Evolutionary conservation across 1,140 invertebrate genomes (phyloP), one percentile per base, ranked within the genome.

Genomic region (Eubasilissa regina): DNA sequence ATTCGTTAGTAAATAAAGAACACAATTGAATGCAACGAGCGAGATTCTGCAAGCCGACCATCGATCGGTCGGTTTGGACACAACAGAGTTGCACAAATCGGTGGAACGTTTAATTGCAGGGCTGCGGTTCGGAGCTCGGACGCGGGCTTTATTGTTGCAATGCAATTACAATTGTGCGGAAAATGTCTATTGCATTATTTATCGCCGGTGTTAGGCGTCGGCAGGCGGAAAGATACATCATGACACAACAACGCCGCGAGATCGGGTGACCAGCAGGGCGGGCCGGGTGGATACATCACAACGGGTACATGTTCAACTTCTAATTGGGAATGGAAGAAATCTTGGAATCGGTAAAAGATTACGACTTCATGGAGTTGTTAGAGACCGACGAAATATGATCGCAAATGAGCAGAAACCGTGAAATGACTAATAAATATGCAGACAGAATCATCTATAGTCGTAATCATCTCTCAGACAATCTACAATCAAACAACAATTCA

Each of bases 161-260:
- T 78, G 76, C 76, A 78, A 81, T 81, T 81, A 78, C 80, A 66
- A 56, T 66, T 55, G 75, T 78, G 58, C 55, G 76, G 66, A 53
- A 55, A 75, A 78, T 66, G 80, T 78, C 80, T 66, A 66, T 78
- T 78, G 76, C 55, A 77, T 78, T 78, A 78, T 81, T 81, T 81
- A 81, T 81, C 44, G 80, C 73, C 56, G 35, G 58, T 64, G 60
- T 80, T 43, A 80, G 76, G 66, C 55, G 35, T 70, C 66, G 66
- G 66, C 55, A 48, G 60, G n/a, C 17, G 56, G 35, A 21, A n/a
- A 35, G n/a, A 76, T 64, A 62, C 74, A 44, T 76, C 74, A 60
- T 21, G 74, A 12, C 45, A 45, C 62, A 76, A 76, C 55, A 45
- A 58, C 43, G 56, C 74, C 17, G 19, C n/a, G n/a, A 56, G n/a